Base-by-base conservation (phyloP, 2,113 vertebrate genomes). In the Siniperca chuatsi region DNA sequence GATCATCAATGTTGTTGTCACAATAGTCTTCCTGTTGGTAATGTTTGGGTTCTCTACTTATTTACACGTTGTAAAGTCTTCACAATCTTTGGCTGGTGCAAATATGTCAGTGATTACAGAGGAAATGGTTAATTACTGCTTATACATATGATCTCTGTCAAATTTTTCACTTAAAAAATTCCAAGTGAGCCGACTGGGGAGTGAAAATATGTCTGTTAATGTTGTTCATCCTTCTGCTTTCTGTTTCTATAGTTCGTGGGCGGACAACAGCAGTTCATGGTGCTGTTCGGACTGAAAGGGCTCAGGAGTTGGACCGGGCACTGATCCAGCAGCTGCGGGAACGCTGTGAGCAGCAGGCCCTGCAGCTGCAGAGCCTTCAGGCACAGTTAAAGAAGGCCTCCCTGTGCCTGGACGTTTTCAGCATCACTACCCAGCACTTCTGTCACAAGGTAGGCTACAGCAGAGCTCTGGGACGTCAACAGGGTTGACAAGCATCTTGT, bases 401-500 rank as follows among this genome's bases (percentile, higher is more conserved):
- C 11, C 93, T 95, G 10, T 97, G 97, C 77, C 96, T 98, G 87
- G 96, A 98, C 6, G 97, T 96, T 0, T 96, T 99, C 62, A 96
- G 96, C 13, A 91, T 99, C 86, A 95, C 97, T 66, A 97, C 97
- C 0, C 97, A 97, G 93, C 95, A 99, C 92, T 99, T 99, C 93
- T 97, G 95, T 84, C 85, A 86, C 44, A 98, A 98, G 97, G 98
- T 99, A 95, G 91, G 94, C 6, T 25, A 48, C 12, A 8, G 9
- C 40, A n/a, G 9, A 18, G 12, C 15, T 33, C 18, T 20, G 16
- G 18, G 29, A 68, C 44, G n/a, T 44, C 35, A 21, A 25, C 1
- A 0, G 0, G 20, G 33, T 4, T 16, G 33, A 79, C 50, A n/a
- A 20, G 48, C 4, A 48, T 35, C 42, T 48, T n/a, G 15, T 23